phyloP scores from a whole-genome alignment of 2,888 invertebrate genomes.

The Marasmarcha lunaedactyla region DNA sequence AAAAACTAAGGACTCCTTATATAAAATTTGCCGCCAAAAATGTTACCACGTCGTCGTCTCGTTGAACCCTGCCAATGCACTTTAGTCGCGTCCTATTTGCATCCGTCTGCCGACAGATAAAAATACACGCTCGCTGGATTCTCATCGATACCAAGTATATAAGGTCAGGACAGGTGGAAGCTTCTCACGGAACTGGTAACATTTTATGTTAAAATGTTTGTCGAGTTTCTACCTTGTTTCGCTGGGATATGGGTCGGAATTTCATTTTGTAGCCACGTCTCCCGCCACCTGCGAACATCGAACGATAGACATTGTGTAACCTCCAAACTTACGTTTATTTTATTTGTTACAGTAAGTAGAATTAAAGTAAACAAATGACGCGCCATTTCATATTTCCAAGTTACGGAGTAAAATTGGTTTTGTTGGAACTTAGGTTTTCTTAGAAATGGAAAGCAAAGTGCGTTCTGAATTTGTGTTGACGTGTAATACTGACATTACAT shows the following conservation, averaged over 20 bases:
- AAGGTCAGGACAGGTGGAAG: slow-evolving; percentile 36
- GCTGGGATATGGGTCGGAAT: background rate
- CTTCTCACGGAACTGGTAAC: slow-evolving; percentile 20
- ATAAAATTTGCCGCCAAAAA: too few relatives aligned
- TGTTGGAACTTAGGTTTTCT: too few relatives aligned
- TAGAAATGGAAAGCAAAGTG: too few relatives aligned
- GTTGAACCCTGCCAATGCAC: too few relatives aligned
- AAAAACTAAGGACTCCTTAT: too few relatives aligned
- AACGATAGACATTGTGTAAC: background rate
- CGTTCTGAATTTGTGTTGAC: too few relatives aligned
- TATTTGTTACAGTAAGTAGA: background rate
- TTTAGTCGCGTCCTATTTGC: background rate
- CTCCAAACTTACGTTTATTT: background rate
- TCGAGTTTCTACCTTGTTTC: background rate
- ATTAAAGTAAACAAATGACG: background rate
- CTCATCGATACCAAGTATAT: slow-evolving; percentile 49
- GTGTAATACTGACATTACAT: too few relatives aligned
- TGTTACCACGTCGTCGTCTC: too few relatives aligned
- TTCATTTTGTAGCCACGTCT: background rate
- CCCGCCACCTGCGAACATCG: background rate
- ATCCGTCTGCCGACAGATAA: background rate
- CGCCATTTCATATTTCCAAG: background rate
- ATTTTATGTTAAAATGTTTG: background rate
- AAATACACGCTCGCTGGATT: slow-evolving; percentile 12
- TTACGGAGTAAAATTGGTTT: too few relatives aligned